phyloP scores from a whole-genome alignment of 1,140 invertebrate species.

The Hermetia illucens region DNA sequence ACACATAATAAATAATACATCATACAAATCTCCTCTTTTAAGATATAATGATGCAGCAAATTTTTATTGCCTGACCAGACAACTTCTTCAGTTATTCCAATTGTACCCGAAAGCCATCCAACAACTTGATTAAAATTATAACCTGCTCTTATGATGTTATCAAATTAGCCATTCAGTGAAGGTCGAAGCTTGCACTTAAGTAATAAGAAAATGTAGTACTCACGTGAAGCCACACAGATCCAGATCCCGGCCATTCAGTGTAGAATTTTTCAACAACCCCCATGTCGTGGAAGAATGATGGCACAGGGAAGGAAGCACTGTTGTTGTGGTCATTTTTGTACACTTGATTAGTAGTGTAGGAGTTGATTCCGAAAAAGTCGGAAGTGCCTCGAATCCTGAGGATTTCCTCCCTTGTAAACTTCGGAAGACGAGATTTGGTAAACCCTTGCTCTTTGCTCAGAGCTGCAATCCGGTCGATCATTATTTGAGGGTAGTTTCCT shows the following conservation, averaged over 20 bases:
- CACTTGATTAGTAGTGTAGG: slow-evolving; percentile 37
- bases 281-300: slow-evolving; percentile 36
- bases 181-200: not conserved
- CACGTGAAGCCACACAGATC: slow-evolving; percentile 39
- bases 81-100: too few species aligned
- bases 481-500: slow-evolving; percentile 46
- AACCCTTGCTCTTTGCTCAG: slow-evolving; percentile 43
- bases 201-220: slow-evolving; percentile 6
- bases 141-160: not conserved
- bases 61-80: too few species aligned
- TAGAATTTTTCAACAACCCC: slow-evolving; percentile 30
- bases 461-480: slow-evolving; percentile 37
- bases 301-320: slow-evolving; percentile 27
- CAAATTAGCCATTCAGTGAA: not conserved
- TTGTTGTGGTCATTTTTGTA: slow-evolving; percentile 28
- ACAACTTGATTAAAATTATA: too few species aligned
- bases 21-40: too few species aligned
- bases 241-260: slow-evolving; percentile 31
- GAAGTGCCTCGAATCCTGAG: slow-evolving; percentile 38
- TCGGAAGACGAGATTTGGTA: slow-evolving; percentile 38
- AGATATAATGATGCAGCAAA: too few species aligned
- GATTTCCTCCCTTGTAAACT: slow-evolving; percentile 44
- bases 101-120: too few species aligned
- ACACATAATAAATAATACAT: too few species aligned
- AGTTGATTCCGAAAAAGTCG: slow-evolving; percentile 47